phyloP scores from a whole-genome alignment of 2,113 vertebrate species.

The Macrotis lagotis region DNA sequence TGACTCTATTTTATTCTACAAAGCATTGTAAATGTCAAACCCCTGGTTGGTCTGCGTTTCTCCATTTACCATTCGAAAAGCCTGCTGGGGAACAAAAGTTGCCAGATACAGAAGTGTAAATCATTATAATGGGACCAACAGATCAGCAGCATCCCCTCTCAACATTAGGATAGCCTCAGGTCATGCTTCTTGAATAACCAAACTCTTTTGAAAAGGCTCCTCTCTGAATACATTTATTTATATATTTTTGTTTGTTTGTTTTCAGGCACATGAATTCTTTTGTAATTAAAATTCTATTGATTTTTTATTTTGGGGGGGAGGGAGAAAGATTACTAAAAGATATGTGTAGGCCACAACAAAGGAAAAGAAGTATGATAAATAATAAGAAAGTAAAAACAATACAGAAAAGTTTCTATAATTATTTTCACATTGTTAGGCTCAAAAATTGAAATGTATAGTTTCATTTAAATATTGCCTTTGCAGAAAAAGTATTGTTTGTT shows the following conservation, averaged over 20 bases:
- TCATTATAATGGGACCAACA: slow-evolving; percentile 61
- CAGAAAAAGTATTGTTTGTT: not conserved
- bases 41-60: slow-evolving; percentile 56
- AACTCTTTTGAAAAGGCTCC: slow-evolving; percentile 67
- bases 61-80: slow-evolving; percentile 69
- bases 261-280: slow-evolving; percentile 51
- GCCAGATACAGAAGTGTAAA: slow-evolving; percentile 56
- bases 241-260: slow-evolving; percentile 64
- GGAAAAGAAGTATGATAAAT: slow-evolving; percentile 72
- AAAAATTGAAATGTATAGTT: slow-evolving; percentile 49
- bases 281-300: slow-evolving; percentile 70
- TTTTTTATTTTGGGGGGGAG: slow-evolving; percentile 74
- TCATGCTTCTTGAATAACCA: slow-evolving; percentile 51
- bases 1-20: slow-evolving; percentile 71
- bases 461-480: slow-evolving; percentile 15
- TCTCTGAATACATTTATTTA: slow-evolving; percentile 28
- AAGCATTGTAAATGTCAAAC: slow-evolving; percentile 68
- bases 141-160: slow-evolving; percentile 50
- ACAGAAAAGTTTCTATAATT: slow-evolving; percentile 53
- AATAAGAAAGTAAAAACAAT: slow-evolving; percentile 62
- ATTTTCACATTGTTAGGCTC: slow-evolving; percentile 34
- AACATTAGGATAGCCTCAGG: slow-evolving; percentile 60
- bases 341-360: slow-evolving; percentile 71
- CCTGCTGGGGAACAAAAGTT: slow-evolving; percentile 70
- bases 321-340: slow-evolving; percentile 75